phyloP scores from a whole-genome alignment of 2,888 invertebrate genomes.

The Acleris laterana region DNA sequence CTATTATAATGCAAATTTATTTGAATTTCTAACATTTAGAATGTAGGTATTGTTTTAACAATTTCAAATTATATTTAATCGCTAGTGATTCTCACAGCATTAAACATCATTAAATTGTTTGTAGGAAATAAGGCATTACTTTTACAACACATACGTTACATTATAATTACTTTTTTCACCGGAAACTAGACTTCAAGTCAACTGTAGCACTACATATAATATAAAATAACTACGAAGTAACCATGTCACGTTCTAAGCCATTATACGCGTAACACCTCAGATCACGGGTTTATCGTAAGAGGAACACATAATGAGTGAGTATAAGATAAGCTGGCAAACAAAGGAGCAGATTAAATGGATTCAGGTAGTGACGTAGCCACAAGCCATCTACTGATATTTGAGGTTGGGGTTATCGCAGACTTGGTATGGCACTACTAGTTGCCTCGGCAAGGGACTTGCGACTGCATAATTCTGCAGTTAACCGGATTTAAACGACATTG shows the following conservation, averaged over 20 bases:
- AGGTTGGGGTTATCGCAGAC: conserved; percentile 19
- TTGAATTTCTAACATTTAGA: not conserved
- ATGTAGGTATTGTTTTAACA: too few species aligned
- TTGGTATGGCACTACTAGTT: too few species aligned
- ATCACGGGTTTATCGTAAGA: conserved; percentile 28
- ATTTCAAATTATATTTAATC: too few species aligned
- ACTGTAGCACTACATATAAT: not conserved
- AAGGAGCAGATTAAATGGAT: conserved; percentile 19
- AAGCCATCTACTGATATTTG: conserved; percentile 21
- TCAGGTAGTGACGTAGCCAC: conserved; percentile 18
- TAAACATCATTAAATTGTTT: conserved; percentile 4
- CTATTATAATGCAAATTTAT: not conserved
- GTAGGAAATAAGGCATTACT: conserved; percentile 7
- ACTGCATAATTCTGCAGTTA: conserved; percentile 30
- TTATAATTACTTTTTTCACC: conserved; percentile 26
- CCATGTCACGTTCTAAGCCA: conserved; percentile 21
- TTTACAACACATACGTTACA: conserved; percentile 18
- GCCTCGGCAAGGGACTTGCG: conserved; percentile 14
- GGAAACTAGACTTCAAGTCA: conserved; percentile 7
- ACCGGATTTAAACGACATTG: conserved; percentile 31
- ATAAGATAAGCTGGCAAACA: conserved; percentile 29
- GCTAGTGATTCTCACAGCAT: too few species aligned
- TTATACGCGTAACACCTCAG: conserved; percentile 16
- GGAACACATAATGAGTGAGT: conserved; percentile 27
- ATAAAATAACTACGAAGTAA: conserved; percentile 13